phyloP scores from a whole-genome alignment of 2,888 invertebrate species.

The Spodoptera picta region DNA sequence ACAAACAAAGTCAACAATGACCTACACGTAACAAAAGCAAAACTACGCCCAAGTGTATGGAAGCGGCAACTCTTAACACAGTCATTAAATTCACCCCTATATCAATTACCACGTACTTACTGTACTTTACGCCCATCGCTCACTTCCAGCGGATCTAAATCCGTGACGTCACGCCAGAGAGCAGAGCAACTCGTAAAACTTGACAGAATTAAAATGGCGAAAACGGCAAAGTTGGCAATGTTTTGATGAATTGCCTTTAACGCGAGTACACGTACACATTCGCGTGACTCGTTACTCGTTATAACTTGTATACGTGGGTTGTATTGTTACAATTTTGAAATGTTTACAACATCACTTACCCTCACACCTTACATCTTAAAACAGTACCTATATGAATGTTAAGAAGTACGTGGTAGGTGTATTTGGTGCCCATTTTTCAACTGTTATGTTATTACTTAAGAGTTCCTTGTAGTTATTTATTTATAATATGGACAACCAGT shows the following conservation, averaged over 20 bases:
- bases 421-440: too few relatives aligned
- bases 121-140: slow-evolving; percentile 23
- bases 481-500: too few relatives aligned
- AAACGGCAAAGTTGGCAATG: slow-evolving; percentile 68
- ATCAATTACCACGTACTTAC: slow-evolving; percentile 49
- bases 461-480: too few relatives aligned
- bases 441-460: too few relatives aligned
- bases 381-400: too few relatives aligned
- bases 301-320: slow-evolving; percentile 57
- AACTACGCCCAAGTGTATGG: slow-evolving; percentile 18
- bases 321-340: neutral
- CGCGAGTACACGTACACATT: slow-evolving; percentile 62
- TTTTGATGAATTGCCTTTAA: slow-evolving; percentile 81
- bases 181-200: slow-evolving; percentile 59
- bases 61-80: slow-evolving; percentile 25
- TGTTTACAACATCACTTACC: too few relatives aligned
- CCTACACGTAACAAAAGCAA: slow-evolving; percentile 1
- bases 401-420: too few relatives aligned
- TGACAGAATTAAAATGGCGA: slow-evolving; percentile 75
- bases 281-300: slow-evolving; percentile 63
- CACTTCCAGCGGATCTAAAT: slow-evolving; percentile 35
- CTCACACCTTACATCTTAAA: too few relatives aligned
- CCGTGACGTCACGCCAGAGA: slow-evolving; percentile 19
- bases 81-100: slow-evolving; percentile 39
- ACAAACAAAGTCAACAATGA: slow-evolving; percentile 33